These are phyloP conservation scores for Lamellibrachia satsuma DNA, from an alignment of 2,888 invertebrate species.

Conservation along the genomic window DNA sequence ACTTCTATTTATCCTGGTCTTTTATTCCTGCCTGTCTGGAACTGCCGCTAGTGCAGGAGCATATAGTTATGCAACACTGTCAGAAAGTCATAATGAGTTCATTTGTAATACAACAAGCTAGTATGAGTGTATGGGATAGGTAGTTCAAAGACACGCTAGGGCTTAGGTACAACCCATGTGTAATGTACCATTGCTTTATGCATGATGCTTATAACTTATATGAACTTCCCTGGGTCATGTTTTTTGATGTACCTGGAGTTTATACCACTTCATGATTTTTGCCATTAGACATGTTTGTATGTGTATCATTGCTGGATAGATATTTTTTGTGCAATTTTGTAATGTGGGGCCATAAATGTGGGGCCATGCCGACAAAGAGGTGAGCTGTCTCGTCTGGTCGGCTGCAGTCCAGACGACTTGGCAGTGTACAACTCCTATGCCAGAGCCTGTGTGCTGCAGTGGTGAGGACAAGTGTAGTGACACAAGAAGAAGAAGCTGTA, in stretches of 20 bases:
- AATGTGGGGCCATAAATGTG: too few species aligned
- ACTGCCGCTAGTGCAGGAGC: not conserved
- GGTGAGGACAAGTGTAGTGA: too few species aligned
- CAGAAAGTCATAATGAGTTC: not conserved
- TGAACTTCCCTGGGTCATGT: not conserved
- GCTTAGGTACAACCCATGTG: not conserved
- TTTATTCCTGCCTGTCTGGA: conserved; percentile 2
- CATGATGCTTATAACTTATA: not conserved
- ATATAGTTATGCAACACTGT: not conserved
- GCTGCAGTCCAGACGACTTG: not conserved
- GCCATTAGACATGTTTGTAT: too few species aligned
- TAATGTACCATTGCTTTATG: not conserved
- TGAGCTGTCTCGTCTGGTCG: not conserved
- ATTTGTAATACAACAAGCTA: not conserved
- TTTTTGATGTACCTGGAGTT: not conserved
- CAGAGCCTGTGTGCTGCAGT: too few species aligned
- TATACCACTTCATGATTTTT: not conserved
- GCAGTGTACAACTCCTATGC: too few species aligned
- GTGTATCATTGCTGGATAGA: not conserved
- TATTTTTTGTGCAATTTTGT: not conserved
- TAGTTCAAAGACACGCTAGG: not conserved
- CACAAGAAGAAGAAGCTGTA: too few species aligned
- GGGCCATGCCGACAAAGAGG: not conserved
- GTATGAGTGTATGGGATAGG: not conserved
- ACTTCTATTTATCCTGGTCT: not conserved